Base-by-base conservation (phyloP, 2,888 invertebrate species). In the Mythimna pallens region DNA sequence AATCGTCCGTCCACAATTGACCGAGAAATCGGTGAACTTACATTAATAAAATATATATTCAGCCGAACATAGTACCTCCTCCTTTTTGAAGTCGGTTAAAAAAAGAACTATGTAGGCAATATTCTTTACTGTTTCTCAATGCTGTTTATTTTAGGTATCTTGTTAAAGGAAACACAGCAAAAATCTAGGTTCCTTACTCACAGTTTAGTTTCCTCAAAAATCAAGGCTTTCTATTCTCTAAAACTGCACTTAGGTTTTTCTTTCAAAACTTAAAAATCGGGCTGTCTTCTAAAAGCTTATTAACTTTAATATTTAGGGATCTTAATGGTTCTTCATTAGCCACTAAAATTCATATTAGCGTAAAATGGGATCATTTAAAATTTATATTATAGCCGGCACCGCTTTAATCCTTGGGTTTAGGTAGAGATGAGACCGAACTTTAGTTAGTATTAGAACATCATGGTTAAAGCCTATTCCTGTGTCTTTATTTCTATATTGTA, bases 231-330 rank as follows among this genome's bases (percentile, higher is more conserved):
- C 17, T 47, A 17, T 20, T 47, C 34, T 54, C 47, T 55, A 36
- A 62, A 77, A 63, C 58, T 82, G n/a, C n/a, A 64, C 36, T 62
- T 63, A 34, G n/a, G 22, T 40, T 54, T 52, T 59, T 66, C 47
- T n/a, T 67, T 63, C 50, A 43, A 70, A 22, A 22, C 66, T 76
- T 70, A 36, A 47, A 82, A 70, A 62, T 83, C 62, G 58, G 47
- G 34, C 65, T 70, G 73, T 69, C 68, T 79, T 64, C 61, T 64
- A 66, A 67, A 80, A 80, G 69, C 66, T 83, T 69, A 79, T 69
- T 73, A 79, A 83, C 64, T 74, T 83, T 74, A 83, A 83, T 83
- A 83, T 80, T 80, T 70, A 83, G 54, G 57, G 59, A 58, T 67
- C 80, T 73, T 80, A 83, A 80, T 80, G 83, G 75, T 70, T 65